Evolutionary conservation across 2,797 vertebrate species (phyloP).

Genomic region (Phyllotis vaccarum): DNA sequence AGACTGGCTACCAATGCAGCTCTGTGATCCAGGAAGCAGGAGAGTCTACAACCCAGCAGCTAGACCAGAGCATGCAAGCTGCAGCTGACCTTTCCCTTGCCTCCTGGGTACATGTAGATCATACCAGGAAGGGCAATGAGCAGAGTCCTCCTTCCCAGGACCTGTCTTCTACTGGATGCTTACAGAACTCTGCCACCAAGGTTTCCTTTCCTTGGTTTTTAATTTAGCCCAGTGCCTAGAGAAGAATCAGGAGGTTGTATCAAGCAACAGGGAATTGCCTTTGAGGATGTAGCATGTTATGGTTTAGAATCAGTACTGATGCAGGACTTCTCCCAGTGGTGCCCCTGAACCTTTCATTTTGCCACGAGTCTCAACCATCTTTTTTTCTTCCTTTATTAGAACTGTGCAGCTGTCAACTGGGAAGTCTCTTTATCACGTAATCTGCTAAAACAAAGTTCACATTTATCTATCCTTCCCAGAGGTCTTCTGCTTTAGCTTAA

Average conservation of each 20-base stretch:
- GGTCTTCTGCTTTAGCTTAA: slow-evolving; percentile 36
- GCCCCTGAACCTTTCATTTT: neutral
- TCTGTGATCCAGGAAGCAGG: neutral
- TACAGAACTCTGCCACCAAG: slow-evolving; percentile 46
- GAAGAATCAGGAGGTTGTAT: slow-evolving; percentile 47
- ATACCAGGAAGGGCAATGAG: slow-evolving; percentile 30
- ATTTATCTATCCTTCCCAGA: neutral
- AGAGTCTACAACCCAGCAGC: neutral
- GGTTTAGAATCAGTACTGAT: neutral
- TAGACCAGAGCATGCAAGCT: slow-evolving; percentile 3
- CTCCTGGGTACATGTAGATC: neutral
- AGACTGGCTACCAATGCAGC: neutral
- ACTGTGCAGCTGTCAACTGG: neutral
- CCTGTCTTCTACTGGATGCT: neutral
- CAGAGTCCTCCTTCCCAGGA: slow-evolving; percentile 27
- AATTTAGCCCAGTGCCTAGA: slow-evolving; percentile 8
- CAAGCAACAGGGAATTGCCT: slow-evolving; percentile 55
- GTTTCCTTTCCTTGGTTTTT: slow-evolving; percentile 36
- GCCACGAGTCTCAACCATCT: neutral
- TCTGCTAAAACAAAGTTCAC: neutral
- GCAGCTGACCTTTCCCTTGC: neutral
- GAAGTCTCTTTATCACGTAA: neutral
- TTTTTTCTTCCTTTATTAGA: slow-evolving; percentile 25
- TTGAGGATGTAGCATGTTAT: neutral
- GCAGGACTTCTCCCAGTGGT: neutral